Evolutionary conservation across 2,888 invertebrate genomes (phyloP).

Genomic region (Acanthosepion esculentum): DNA sequence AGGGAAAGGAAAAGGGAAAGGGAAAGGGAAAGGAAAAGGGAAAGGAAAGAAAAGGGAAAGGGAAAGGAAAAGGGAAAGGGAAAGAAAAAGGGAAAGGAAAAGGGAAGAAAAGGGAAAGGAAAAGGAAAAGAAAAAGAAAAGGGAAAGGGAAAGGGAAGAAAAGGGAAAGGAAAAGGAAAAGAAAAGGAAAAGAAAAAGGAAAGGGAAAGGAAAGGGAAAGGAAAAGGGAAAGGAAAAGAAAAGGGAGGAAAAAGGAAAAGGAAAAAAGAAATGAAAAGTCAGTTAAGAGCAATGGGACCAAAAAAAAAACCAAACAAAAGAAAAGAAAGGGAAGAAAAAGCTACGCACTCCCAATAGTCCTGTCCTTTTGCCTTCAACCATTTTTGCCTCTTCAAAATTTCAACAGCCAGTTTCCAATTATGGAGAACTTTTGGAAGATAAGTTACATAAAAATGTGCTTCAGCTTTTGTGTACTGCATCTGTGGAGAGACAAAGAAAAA

Average conservation of each 20-base stretch:
- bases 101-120: background rate
- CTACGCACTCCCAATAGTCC: conserved; percentile 35
- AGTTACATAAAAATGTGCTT: conserved; percentile 1
- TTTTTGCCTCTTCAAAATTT: background rate
- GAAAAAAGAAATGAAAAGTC: no score
- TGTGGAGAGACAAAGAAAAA: background rate
- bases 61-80: no score
- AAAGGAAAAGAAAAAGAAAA: background rate
- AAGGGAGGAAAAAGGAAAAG: background rate
- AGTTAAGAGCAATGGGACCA: no score
- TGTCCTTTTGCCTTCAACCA: background rate
- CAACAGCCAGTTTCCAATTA: conserved; percentile 7
- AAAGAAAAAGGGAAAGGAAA: background rate
- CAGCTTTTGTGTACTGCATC: background rate
- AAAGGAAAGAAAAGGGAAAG: no score
- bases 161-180: background rate
- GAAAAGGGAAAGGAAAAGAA: background rate
- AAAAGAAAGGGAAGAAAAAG: background rate
- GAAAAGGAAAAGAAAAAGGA: background rate
- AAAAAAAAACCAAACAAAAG: no score
- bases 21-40: no score
- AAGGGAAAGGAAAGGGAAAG: background rate
- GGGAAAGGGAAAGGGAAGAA: background rate
- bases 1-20: background rate
- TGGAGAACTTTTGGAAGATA: background rate